Percentiles rank a stretch among this genome's conserved stretches.
Evolutionary conservation across 2,888 invertebrate genomes (phyloP).

Genomic region (Drosophila buzzatii): DNA sequence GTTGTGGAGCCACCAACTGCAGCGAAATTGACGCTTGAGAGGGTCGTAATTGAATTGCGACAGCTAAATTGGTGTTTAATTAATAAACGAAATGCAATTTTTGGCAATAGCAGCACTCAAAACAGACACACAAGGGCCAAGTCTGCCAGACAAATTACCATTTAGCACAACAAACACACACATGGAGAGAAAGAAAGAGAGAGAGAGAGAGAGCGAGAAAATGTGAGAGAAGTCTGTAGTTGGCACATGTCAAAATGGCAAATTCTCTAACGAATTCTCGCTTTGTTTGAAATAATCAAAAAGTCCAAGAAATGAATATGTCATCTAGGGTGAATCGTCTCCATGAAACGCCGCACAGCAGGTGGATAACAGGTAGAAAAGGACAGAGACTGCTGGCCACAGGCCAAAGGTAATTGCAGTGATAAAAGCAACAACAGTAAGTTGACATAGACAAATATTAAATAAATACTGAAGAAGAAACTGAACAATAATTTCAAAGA

Average conservation of each 20-base stretch:
- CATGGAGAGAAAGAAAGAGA: background rate
- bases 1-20: constrained; percentile 32
- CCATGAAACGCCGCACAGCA: constrained; percentile 49
- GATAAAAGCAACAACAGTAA: constrained; percentile 40
- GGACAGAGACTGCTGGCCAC: constrained; percentile 28
- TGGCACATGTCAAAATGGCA: constrained; percentile 55
- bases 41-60: constrained; percentile 69
- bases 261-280: constrained; percentile 57
- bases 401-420: constrained; percentile 59
- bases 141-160: constrained; percentile 72
- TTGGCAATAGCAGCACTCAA: constrained; percentile 45
- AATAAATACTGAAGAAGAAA: constrained; percentile 27
- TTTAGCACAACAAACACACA: constrained; percentile 41
- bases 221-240: background rate
- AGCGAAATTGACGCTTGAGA: constrained; percentile 17
- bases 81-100: constrained; percentile 79
- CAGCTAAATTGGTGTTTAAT: constrained; percentile 74
- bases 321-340: constrained; percentile 62
- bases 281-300: constrained; percentile 77
- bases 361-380: constrained; percentile 37
- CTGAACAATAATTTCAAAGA: background rate
- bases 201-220: background rate
- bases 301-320: constrained; percentile 70
- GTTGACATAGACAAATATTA: constrained; percentile 60
- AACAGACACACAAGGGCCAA: constrained; percentile 24